Percentiles rank a stretch among this genome's conserved stretches.
phyloP scores from a whole-genome alignment of 2,113 vertebrate genomes.

The Anser brachyrhynchus region DNA sequence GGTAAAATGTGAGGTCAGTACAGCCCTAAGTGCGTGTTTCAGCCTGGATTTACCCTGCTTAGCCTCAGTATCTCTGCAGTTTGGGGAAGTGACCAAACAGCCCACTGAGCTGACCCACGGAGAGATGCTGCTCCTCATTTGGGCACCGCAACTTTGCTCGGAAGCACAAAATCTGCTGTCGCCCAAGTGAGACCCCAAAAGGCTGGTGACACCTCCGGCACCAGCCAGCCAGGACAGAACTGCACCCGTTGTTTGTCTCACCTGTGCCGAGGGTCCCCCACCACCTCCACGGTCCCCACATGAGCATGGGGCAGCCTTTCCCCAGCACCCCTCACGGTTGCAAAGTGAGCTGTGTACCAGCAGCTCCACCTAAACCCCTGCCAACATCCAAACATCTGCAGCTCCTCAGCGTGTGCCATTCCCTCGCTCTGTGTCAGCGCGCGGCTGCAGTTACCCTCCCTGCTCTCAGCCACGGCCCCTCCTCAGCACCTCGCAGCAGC shows the following conservation, averaged over 20 bases:
- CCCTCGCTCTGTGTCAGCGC: neutral
- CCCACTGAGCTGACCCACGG: neutral
- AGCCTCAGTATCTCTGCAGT: neutral
- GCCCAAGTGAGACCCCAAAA: neutral
- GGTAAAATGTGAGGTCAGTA: neutral
- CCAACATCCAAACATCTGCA: conserved; percentile 53
- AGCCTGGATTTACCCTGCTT: neutral
- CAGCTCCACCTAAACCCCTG: conserved; percentile 24
- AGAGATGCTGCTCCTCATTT: neutral
- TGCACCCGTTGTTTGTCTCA: neutral
- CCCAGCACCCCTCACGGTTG: neutral
- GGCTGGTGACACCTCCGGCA: neutral
- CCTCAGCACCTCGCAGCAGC: neutral
- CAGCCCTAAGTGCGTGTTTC: neutral
- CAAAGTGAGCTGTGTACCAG: neutral
- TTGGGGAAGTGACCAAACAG: rapidly evolving
- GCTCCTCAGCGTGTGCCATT: conserved; percentile 19
- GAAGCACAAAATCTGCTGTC: neutral
- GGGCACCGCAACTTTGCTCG: neutral
- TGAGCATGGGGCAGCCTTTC: neutral
- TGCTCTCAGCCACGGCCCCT: neutral
- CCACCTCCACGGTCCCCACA: neutral
- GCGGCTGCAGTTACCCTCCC: conserved; percentile 15
- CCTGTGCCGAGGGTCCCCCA: neutral
- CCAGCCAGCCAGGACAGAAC: neutral